Evolutionary conservation across 2,797 vertebrate species (phyloP), one percentile per base, ranked within the genome.

Genomic region (Falco concolor): DNA sequence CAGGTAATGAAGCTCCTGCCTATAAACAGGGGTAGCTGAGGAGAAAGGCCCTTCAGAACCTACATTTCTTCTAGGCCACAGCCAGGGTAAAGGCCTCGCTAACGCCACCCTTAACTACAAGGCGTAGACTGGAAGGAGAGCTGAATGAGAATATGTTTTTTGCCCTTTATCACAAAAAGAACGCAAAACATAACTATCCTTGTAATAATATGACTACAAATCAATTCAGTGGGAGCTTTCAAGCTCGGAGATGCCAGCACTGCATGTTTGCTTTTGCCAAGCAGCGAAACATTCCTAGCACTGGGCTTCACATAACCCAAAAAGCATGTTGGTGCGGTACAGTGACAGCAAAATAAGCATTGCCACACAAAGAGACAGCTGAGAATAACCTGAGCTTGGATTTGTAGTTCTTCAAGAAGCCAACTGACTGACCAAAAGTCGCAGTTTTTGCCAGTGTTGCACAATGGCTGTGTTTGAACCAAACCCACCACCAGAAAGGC

Each of bases 191-290:
- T 5, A 1, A 6, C 19, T 27, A 4, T 7, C 9, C n/a, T 17
- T 28, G 24, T 60, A 38, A 12, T 22, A 13, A 32, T 44, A 6
- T 10, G 45, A 6, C 45, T 57, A 3, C 13, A 54, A 24, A 27
- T 28, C 1, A 15, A 13, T 14, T 3, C 15, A 12, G 21, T 15
- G 13, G 9, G 54, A 81, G 16, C 28, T 45, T 53, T 27, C 22
- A 3, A 3, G 15, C 54, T 61, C 13, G 32, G 65, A 47, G 3
- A 0, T 1, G 0, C 36, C 15, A 5, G 40, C 19, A 0, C 4
- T 49, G 27, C 36, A 36, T 36, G 40, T 40, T 40, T 40, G 40
- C 14, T 40, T 40, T 40, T 40, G 40, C 40, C 50, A 15, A 19
- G 21, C 38, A 36, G 38, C 47, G 27, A 49, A 61, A 21, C 21